phyloP scores from a whole-genome alignment of 37 sponge, comb jelly and placozoan genomes.

The Oscarella lobularis region DNA sequence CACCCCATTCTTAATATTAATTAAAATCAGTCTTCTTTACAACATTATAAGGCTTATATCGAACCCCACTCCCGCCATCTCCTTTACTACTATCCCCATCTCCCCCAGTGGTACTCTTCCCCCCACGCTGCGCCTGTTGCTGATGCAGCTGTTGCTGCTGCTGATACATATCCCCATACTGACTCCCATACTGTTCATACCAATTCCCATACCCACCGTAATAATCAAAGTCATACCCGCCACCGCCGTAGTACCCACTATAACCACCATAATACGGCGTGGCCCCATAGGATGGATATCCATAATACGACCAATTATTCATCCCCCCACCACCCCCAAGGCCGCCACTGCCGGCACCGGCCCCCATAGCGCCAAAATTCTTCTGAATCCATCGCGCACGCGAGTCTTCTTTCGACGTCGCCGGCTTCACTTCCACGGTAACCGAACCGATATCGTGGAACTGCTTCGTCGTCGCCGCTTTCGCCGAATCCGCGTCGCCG shows the following conservation, averaged over 20 bases:
- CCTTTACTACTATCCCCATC: no score
- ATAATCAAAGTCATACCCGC: background rate
- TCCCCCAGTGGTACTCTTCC: no score
- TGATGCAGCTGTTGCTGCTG: no score
- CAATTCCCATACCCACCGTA: background rate
- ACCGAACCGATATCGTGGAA: background rate
- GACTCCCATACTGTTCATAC: background rate
- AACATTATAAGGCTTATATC: no score
- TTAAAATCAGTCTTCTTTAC: no score
- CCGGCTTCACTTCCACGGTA: background rate
- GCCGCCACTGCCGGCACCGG: background rate
- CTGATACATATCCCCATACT: background rate
- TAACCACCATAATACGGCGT: background rate
- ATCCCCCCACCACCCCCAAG: background rate
- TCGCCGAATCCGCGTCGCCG: background rate
- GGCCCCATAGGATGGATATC: background rate
- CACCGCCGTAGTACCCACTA: background rate
- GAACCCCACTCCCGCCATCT: no score
- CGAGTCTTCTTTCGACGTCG: background rate
- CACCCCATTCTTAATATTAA: no score
- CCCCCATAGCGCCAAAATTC: background rate
- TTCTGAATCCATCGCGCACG: background rate
- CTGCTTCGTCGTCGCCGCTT: background rate
- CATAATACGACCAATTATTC: background rate
- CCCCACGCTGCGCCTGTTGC: no score